These are phyloP conservation scores for Torymus texanus DNA, from an alignment of 2,888 invertebrate species.

Conservation along the genomic window DNA sequence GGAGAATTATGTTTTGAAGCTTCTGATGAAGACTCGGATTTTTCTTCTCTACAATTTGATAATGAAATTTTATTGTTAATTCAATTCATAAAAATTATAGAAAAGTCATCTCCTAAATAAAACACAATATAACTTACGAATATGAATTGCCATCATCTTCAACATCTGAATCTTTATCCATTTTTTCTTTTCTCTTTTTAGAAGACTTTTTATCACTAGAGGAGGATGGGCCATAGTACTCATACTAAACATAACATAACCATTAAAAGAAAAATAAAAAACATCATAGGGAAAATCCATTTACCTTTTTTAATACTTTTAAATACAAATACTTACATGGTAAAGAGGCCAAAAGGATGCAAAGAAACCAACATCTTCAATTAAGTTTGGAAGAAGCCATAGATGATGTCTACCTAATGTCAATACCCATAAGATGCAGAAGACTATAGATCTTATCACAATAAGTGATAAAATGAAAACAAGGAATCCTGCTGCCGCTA, in stretches of 20 bases:
- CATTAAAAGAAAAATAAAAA: conserved; percentile 23
- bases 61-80: conserved; percentile 9
- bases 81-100: not conserved
- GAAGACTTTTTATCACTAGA: conserved; percentile 77
- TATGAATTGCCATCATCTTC: conserved; percentile 79
- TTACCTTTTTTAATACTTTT: too few relatives aligned
- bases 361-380: conserved; percentile 99
- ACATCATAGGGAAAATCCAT: conserved; percentile 20
- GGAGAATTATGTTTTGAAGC: conserved; percentile 56
- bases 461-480: conserved; percentile 94
- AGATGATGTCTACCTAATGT: conserved; percentile 94
- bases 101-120: too few relatives aligned
- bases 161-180: conserved; percentile 88
- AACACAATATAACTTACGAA: conserved; percentile 64
- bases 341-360: conserved; percentile 99
- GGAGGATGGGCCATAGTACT: conserved; percentile 81
- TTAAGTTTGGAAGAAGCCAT: conserved; percentile 99
- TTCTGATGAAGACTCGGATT: conserved; percentile 57
- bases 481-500: conserved; percentile 95
- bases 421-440: conserved; percentile 91
- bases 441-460: conserved; percentile 91
- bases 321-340: conserved; percentile 78
- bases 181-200: conserved; percentile 85
- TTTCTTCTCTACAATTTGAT: conserved; percentile 55
- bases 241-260: conserved; percentile 79